phyloP scores from a whole-genome alignment of 2,888 invertebrate genomes.

The Blastobasis adustella region DNA sequence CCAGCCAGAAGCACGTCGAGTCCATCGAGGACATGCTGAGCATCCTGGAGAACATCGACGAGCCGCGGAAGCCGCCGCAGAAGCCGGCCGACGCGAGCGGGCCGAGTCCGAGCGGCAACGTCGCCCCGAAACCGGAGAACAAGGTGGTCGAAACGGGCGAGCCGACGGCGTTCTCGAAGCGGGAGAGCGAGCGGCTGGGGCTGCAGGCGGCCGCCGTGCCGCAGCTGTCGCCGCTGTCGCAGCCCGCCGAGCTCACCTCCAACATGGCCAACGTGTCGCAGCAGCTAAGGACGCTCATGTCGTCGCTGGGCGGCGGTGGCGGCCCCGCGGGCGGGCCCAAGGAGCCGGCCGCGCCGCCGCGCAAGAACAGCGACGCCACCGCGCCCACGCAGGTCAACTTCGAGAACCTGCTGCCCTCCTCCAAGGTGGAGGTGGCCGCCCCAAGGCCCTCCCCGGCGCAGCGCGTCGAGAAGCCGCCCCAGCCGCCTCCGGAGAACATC shows the following conservation, averaged over 20 bases:
- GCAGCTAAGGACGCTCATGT: conserved; percentile 79
- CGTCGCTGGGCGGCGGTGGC: conserved; percentile 73
- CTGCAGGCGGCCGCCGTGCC: conserved; percentile 75
- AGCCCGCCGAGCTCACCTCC: conserved; percentile 81
- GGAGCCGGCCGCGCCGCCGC: conserved; percentile 55
- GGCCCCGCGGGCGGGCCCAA: conserved; percentile 64
- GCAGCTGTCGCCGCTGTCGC: conserved; percentile 81
- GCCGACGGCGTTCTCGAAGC: conserved; percentile 38
- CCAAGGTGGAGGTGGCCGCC: conserved; percentile 61
- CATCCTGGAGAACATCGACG: conserved; percentile 79
- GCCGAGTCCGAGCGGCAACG: conserved; percentile 22
- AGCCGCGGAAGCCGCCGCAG: conserved; percentile 45
- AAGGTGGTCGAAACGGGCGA: conserved; percentile 38
- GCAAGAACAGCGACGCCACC: conserved; percentile 56
- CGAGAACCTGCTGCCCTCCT: conserved; percentile 65
- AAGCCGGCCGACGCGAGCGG: conserved; percentile 26
- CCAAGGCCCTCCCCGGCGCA: conserved; percentile 56
- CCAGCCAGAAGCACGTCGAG: conserved; percentile 75
- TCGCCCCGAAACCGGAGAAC: conserved; percentile 28
- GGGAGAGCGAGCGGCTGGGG: conserved; percentile 47
- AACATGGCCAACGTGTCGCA: conserved; percentile 83
- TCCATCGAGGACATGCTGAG: conserved; percentile 81
- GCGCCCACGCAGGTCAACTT: conserved; percentile 68
- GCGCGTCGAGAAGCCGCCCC: conserved; percentile 47
- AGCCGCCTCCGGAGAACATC: conserved; percentile 37